A percentile compares a stretch with the other conserved stretches of the same genome.
Evolutionary conservation across 2,113 vertebrate genomes (phyloP).

Genomic region (Bungarus multicinctus): DNA sequence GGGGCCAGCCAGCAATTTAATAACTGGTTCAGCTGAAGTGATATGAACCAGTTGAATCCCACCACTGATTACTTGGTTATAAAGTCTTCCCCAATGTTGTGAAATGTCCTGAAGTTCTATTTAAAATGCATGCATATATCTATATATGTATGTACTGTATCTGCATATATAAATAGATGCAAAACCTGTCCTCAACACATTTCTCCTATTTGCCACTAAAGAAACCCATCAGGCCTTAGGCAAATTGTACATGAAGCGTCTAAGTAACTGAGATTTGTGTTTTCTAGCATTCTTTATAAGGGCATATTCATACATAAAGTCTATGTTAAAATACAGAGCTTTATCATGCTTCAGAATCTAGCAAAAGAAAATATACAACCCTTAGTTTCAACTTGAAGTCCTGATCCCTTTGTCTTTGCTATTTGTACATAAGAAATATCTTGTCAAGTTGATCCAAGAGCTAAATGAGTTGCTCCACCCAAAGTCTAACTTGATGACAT

Average conservation of each 20-base stretch:
- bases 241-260: background rate
- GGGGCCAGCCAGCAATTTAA: no score
- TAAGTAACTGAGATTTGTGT: background rate
- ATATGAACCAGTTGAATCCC: no score
- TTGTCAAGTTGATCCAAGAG: background rate
- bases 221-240: background rate
- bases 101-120: background rate
- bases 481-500: background rate
- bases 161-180: background rate
- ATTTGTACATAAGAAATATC: background rate
- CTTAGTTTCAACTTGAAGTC: background rate
- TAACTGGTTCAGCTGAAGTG: no score
- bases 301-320: background rate
- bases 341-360: background rate
- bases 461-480: background rate
- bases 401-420: background rate
- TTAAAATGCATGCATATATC: background rate
- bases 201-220: background rate
- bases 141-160: background rate
- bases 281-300: background rate
- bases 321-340: background rate
- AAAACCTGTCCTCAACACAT: background rate
- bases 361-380: background rate
- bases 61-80: background rate
- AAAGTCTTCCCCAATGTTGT: background rate